These are phyloP conservation scores for Bombus affinis DNA, from an alignment of 1,140 invertebrate genomes.

Conservation along the genomic window DNA sequence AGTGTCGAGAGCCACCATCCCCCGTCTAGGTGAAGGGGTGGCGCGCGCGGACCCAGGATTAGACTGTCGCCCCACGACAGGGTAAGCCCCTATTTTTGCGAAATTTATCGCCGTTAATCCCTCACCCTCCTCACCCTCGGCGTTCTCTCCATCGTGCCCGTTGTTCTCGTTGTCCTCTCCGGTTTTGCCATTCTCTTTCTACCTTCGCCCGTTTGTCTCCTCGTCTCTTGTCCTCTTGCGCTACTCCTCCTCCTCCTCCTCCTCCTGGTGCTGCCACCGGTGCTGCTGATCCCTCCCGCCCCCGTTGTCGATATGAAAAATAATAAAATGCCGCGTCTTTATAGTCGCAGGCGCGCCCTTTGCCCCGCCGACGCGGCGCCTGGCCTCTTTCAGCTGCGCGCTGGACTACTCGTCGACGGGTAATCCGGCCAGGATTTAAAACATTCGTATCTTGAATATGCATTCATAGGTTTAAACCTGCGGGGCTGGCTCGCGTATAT, in stretches of 20 bases:
- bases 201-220: conserved; percentile 31
- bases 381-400: conserved; percentile 49
- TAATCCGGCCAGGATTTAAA: conserved; percentile 80
- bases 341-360: conserved; percentile 43
- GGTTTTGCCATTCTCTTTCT: conserved; percentile 41
- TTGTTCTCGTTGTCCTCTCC: conserved; percentile 42
- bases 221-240: conserved; percentile 46
- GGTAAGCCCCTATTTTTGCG: conserved; percentile 82
- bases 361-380: conserved; percentile 43
- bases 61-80: conserved; percentile 81
- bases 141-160: conserved; percentile 42
- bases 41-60: conserved; percentile 75
- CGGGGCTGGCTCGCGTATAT: conserved; percentile 59
- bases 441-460: conserved; percentile 78
- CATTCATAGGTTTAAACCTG: conserved; percentile 75
- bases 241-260: conserved; percentile 15
- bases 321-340: conserved; percentile 74
- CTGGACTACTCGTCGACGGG: conserved; percentile 63
- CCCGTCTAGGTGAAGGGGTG: conserved; percentile 59
- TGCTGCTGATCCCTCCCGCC: conserved; percentile 29
- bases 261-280: conserved; percentile 12
- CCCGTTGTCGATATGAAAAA: conserved; percentile 77
- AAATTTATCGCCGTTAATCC: conserved; percentile 84
- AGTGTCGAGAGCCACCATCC: conserved; percentile 51
- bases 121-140: conserved; percentile 65